Evolutionary conservation across 2,797 vertebrate species (phyloP).

Genomic region (Squalus acanthias): DNA sequence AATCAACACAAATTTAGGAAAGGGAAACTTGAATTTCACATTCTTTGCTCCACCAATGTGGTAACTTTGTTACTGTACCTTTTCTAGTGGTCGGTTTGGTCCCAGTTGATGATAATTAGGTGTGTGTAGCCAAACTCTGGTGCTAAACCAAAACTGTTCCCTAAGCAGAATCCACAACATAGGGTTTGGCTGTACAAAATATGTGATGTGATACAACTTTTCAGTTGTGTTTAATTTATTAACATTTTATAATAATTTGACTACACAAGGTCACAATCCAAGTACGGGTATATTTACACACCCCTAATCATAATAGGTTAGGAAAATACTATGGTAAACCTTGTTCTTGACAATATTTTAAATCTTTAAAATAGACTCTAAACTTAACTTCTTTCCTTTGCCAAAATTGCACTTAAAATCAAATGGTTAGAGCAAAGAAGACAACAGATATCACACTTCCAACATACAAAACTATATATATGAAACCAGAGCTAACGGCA

Average conservation of each 20-base stretch:
- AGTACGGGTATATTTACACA: background rate
- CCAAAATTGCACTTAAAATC: constrained; percentile 38
- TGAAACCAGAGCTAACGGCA: constrained; percentile 23
- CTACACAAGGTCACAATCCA: constrained; percentile 25
- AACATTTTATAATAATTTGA: constrained; percentile 17
- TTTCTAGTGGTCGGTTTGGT: background rate
- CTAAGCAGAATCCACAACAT: background rate
- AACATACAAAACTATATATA: constrained; percentile 25
- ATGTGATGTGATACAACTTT: background rate
- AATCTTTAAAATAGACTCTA: constrained; percentile 33
- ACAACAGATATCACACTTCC: constrained; percentile 3
- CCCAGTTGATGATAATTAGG: background rate
- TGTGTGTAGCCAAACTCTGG: background rate
- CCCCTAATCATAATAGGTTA: background rate
- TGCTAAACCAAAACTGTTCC: background rate
- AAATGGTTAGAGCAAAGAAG: constrained; percentile 29
- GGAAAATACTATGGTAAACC: constrained; percentile 9
- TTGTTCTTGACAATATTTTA: constrained; percentile 13
- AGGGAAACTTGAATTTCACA: constrained; percentile 6
- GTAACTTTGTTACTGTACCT: background rate
- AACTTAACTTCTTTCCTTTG: constrained; percentile 9
- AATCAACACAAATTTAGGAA: background rate
- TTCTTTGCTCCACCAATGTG: constrained; percentile 8
- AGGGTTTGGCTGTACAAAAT: background rate
- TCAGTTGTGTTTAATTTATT: background rate